These are phyloP conservation scores for Dreissena polymorpha DNA, from an alignment of 1,140 invertebrate genomes.

Conservation along the genomic window DNA sequence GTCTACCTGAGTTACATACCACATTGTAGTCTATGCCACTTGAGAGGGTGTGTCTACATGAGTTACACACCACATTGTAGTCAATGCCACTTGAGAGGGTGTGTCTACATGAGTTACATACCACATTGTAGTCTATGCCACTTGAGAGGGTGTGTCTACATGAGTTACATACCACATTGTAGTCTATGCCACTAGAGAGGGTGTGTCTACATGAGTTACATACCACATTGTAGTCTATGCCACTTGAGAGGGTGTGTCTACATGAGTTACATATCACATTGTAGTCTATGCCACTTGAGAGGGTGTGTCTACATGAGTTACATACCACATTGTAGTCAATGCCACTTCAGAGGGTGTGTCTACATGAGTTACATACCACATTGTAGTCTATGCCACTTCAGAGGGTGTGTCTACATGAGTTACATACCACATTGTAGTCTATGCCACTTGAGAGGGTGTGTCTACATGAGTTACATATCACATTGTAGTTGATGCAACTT, in stretches of 20 bases:
- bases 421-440: no score
- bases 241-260: conserved; percentile 94
- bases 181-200: conserved; percentile 95
- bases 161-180: no score
- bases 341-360: conserved; percentile 95
- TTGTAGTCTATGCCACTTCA: conserved; percentile 97
- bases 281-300: conserved; percentile 97
- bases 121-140: conserved; percentile 97
- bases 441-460: conserved; percentile 96
- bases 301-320: conserved; percentile 92
- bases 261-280: no score
- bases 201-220: conserved; percentile 94
- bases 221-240: conserved; percentile 97
- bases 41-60: conserved; percentile 93
- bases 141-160: conserved; percentile 95
- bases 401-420: conserved; percentile 93
- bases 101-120: conserved; percentile 92
- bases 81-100: conserved; percentile 96
- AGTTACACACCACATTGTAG: no score
- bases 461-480: conserved; percentile 91
- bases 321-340: no score
- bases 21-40: conserved; percentile 97
- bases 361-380: conserved; percentile 91
- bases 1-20: conserved; percentile 92
- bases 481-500: conserved; percentile 96